These are phyloP conservation scores for Drosophila triauraria DNA, from an alignment of 1,140 invertebrate species.

Conservation along the genomic window DNA sequence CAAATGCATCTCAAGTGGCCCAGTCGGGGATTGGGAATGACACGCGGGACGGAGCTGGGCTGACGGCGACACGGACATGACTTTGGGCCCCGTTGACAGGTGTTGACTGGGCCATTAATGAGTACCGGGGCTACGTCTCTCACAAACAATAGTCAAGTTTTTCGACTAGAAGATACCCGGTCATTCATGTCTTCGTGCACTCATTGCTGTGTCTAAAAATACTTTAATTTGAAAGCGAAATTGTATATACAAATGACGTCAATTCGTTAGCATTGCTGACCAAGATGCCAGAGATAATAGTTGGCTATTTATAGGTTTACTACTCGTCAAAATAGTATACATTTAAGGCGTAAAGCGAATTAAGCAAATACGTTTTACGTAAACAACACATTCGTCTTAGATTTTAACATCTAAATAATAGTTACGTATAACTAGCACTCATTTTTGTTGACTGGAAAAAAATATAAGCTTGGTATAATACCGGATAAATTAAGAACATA, in stretches of 20 bases:
- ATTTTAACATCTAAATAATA: neutral
- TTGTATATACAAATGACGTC: slow-evolving; percentile 12
- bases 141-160: slow-evolving; percentile 22
- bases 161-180: slow-evolving; percentile 32
- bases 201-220: neutral
- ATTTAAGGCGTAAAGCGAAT: slow-evolving; percentile 4
- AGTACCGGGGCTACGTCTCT: slow-evolving; percentile 16
- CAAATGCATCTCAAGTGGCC: slow-evolving; percentile 57
- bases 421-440: neutral
- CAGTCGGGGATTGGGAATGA: slow-evolving; percentile 4
- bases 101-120: slow-evolving; percentile 49
- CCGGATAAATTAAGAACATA: neutral
- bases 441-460: neutral
- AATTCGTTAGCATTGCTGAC: neutral
- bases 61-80: slow-evolving; percentile 43
- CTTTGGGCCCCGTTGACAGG: slow-evolving; percentile 36
- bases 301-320: slow-evolving; percentile 12
- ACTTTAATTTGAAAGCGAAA: slow-evolving; percentile 11
- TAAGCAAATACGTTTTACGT: slow-evolving; percentile 2
- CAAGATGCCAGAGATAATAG: slow-evolving; percentile 3
- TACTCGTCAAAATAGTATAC: slow-evolving; percentile 6
- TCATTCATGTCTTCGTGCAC: slow-evolving; percentile 18
- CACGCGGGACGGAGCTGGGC: neutral
- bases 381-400: neutral
- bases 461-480: neutral